Evolutionary conservation across 2,113 vertebrate genomes (phyloP), one percentile per base, ranked within the genome.

Genomic region (Malurus alboscapulatus): DNA sequence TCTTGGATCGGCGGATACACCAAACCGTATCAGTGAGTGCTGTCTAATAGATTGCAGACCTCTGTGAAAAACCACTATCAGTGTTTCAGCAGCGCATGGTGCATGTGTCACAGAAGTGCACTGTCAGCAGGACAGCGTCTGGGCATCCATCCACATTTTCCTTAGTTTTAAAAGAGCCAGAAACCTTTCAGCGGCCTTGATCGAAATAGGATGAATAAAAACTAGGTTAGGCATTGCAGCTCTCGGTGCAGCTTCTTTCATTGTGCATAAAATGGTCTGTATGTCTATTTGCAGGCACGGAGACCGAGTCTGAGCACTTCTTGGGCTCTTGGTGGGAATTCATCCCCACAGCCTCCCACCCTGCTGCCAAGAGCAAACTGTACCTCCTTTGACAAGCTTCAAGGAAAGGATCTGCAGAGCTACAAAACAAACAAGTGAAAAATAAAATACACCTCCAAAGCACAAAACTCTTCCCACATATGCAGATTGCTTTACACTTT

Each of bases 21-120:
- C 73, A 83, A 95, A 97, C 96, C 26, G 63, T 65, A 85, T 83
- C 95, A 95, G 97, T 96, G 95, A 96, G 95, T 95, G 88, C 71
- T 95, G 95, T 73, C 94, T 98, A 98, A 98, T 97, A 95, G 97
- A 96, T 95, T 97, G 96, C 98, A 98, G 98, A 93, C 96, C 96
- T 97, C 94, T 93, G 85, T 96, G 96, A 93, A 95, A 95, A 96
- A 88, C 81, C 94, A 73, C 95, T 95, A 95, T 92, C 96, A 95
- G 73, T 93, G 95, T 88, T 96, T 96, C 92, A 81, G 97, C 91
- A 88, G 92, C 2, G 1, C 83, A 34, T 87, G 94, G 94, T 87
- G 84, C 94, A 89, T 89, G 92, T 87, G 89, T 94, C 95, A 54
- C 90, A 95, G 97, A 98, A 98, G 94, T 97, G 98, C 97, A 82